phyloP scores from a whole-genome alignment of 23 tunicate species.

The Trididemnum miniatum region DNA sequence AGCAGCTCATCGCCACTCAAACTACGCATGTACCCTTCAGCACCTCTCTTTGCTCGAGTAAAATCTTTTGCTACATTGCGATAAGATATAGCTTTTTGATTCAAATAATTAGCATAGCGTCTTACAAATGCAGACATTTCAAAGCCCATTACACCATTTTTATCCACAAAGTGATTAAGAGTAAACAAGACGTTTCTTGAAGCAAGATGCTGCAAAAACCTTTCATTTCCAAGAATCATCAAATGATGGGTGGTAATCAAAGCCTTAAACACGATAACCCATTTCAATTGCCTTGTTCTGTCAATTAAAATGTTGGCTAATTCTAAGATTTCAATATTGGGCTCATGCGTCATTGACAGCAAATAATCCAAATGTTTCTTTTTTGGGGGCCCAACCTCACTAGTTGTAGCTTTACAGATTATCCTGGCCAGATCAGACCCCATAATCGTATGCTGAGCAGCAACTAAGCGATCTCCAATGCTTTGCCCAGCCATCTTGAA shows the following conservation, averaged over 20 bases:
- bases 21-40: constrained; percentile 52
- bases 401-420: constrained; percentile 91
- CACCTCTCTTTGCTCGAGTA: constrained; percentile 80
- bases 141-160: constrained; percentile 83
- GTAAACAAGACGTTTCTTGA: constrained; percentile 76
- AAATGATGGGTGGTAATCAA: constrained; percentile 90
- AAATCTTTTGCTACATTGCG: constrained; percentile 93
- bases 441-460: constrained; percentile 92
- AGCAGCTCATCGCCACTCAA: constrained; percentile 70
- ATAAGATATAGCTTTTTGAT: constrained; percentile 93
- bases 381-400: constrained; percentile 93
- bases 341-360: constrained; percentile 64
- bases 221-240: constrained; percentile 93
- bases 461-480: constrained; percentile 82
- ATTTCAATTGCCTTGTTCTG: constrained; percentile 71
- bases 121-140: constrained; percentile 92
- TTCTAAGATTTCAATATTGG: constrained; percentile 91
- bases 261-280: constrained; percentile 97
- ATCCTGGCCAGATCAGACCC: constrained; percentile 94
- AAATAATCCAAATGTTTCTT: constrained; percentile 94
- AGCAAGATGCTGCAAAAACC: constrained; percentile 88
- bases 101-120: constrained; percentile 79
- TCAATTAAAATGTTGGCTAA: constrained; percentile 86
- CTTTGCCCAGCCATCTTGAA: constrained; percentile 99
- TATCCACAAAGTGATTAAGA: constrained; percentile 63